Conservation (phyloP, 2,888 invertebrate species). For the Pediacus dermestoides region DNA sequence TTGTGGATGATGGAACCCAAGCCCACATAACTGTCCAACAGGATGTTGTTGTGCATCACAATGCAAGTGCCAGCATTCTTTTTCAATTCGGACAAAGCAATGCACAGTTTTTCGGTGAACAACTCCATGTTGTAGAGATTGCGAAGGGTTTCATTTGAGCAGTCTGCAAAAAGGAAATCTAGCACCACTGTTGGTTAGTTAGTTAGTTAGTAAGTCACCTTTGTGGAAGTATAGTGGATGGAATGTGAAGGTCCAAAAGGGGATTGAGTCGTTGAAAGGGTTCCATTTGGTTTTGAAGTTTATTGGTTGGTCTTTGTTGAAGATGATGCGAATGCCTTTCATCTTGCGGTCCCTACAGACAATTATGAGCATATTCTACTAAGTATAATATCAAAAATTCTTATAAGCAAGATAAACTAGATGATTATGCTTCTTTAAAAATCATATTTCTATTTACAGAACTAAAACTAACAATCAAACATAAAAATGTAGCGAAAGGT, state of each 20-base stretch:
- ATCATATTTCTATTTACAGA: no score
- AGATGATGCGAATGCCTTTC: conserved; percentile 71
- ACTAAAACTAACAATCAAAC: no score
- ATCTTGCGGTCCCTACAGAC: conserved; percentile 64
- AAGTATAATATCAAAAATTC: no score
- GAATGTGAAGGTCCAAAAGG: conserved; percentile 73
- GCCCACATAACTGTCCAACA: conserved; percentile 78
- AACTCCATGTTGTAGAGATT: conserved; percentile 59
- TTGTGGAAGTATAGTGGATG: conserved; percentile 76
- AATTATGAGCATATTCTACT: neutral
- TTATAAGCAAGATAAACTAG: no score
- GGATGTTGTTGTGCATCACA: conserved; percentile 65
- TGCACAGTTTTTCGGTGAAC: conserved; percentile 57
- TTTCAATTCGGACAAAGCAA: conserved; percentile 53
- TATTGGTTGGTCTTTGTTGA: conserved; percentile 71
- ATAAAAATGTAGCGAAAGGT: conserved; percentile 58
- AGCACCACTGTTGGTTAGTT: neutral
- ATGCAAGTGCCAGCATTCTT: conserved; percentile 50
- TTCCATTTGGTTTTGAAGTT: conserved; percentile 76
- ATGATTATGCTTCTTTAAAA: no score
- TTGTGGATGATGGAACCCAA: conserved; percentile 77
- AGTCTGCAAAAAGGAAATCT: conserved; percentile 35
- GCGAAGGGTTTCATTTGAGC: conserved; percentile 37
- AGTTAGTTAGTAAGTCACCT: conserved; percentile 50
- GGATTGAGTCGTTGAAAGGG: conserved; percentile 75